Base-by-base conservation (phyloP, 1,140 invertebrate genomes). In the Limonius californicus region DNA sequence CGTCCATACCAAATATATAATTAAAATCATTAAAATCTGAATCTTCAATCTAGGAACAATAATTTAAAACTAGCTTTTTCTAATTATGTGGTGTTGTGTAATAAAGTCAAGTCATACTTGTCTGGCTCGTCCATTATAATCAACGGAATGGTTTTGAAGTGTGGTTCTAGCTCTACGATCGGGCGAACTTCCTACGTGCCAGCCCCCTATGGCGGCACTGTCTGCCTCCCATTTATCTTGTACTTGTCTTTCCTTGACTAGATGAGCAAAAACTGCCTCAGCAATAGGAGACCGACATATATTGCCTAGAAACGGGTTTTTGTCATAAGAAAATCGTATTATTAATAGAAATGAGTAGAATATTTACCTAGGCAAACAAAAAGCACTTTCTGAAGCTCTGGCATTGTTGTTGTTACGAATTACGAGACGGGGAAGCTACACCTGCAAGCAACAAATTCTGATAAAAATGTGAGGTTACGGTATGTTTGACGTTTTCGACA, bases 261-360 rank as follows among this genome's bases (percentile, higher is more conserved):
- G n/a, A 63, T 94, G 83, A 21, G 82, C 76, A 79, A 97, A 95
- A 0, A 97, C 90, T 7, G 91, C 92, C 78, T 96, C 94, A 15
- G 94, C 94, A 64, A 96, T 96, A 6, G 95, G 94, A 11, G 94
- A 97, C n/a, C 95, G 84, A 75, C 94, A 97, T 67, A 95, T 97
- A 72, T 97, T 97, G 12, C 93, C 94, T 83, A 63, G 72, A 76
- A 76, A 60, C 39, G 47, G 54, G 62, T 62, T 43, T 16, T 54
- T 59, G 66, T 42, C 57, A 72, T 63, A 55, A 39, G 57, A 64
- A n/a, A 45, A 59, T 32, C 47, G 14, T 11, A 45, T 59, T 11
- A 47, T 20, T 57, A 27, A 57, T 55, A 56, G 56, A 21, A 35
- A 59, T 63, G 11, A 43, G 57, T 39, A 53, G 16, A 15, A 42